A percentile compares a stretch with the other conserved stretches of the same genome.
Evolutionary conservation across 1,140 invertebrate genomes (phyloP).

Genomic region (Andricus grossulariae): DNA sequence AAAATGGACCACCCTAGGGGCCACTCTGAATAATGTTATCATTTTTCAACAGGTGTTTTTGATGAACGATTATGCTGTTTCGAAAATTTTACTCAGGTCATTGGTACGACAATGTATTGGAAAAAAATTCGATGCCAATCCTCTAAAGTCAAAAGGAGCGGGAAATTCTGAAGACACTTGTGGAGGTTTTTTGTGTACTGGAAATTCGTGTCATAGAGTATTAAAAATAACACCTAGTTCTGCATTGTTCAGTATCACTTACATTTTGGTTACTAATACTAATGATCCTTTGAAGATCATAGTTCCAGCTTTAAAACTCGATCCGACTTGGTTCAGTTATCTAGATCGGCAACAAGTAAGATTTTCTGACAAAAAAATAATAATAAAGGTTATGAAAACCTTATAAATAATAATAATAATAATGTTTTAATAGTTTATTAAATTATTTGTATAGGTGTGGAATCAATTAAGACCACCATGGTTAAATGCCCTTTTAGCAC

Average conservation of each 20-base stretch:
- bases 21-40: too few relatives aligned
- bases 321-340: constrained; percentile 80
- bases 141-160: not conserved
- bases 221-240: constrained; percentile 54
- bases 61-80: constrained; percentile 79
- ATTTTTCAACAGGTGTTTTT: constrained; percentile 76
- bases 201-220: constrained; percentile 67
- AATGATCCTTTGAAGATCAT: constrained; percentile 79
- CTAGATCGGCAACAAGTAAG: constrained; percentile 84
- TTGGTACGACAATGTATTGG: constrained; percentile 56
- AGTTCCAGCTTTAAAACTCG: constrained; percentile 79
- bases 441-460: constrained; percentile 79
- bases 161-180: constrained; percentile 66
- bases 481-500: constrained; percentile 82
- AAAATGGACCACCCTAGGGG: too few relatives aligned
- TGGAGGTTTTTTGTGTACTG: constrained; percentile 81
- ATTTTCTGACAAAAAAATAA: constrained; percentile 27
- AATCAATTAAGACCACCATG: constrained; percentile 85
- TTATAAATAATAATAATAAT: not conserved
- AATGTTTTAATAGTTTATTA: not conserved
- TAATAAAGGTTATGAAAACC: not conserved
- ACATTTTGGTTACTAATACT: constrained; percentile 77
- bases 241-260: constrained; percentile 66
- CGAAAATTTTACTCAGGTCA: constrained; percentile 63
- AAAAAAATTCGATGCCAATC: not conserved